These are phyloP conservation scores for Aphelenchoides besseyi DNA, from an alignment of 1,140 invertebrate species.

Conservation along the genomic window DNA sequence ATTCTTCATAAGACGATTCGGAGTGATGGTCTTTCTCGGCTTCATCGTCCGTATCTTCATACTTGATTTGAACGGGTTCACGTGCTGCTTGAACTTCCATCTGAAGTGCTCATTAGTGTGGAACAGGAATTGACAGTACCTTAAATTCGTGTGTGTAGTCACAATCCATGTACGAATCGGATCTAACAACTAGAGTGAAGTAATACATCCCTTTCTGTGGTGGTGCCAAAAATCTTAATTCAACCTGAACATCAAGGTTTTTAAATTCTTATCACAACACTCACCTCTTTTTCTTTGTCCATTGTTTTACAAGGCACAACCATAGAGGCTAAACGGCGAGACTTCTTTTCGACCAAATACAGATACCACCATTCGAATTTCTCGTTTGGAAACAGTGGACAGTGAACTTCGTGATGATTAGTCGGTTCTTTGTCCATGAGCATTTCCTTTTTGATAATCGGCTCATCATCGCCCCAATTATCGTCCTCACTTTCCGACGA, in stretches of 20 bases:
- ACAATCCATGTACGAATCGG: conserved; percentile 80
- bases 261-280: conserved; percentile 4
- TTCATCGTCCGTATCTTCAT: conserved; percentile 51
- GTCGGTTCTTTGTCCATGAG: conserved; percentile 65
- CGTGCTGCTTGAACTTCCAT: conserved; percentile 46
- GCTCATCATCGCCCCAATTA: conserved; percentile 39
- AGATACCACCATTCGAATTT: conserved; percentile 99
- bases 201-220: conserved; percentile 84
- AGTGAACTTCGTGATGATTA: conserved; percentile 87
- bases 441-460: conserved; percentile 59
- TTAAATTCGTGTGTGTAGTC: conserved; percentile 63
- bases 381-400: conserved; percentile 88
- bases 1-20: conserved; percentile 35
- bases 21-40: conserved; percentile 30
- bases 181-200: conserved; percentile 85
- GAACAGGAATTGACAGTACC: conserved; percentile 34
- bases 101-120: conserved; percentile 8
- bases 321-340: conserved; percentile 79
- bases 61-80: conserved; percentile 44
- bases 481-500: conserved; percentile 41
- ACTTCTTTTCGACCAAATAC: conserved; percentile 90
- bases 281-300: conserved; percentile 65
- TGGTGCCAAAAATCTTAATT: conserved; percentile 91
- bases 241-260: conserved; percentile 70
- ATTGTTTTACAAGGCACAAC: conserved; percentile 78